Conservation (phyloP, 2,888 invertebrate species). For the Syritta pipiens region DNA sequence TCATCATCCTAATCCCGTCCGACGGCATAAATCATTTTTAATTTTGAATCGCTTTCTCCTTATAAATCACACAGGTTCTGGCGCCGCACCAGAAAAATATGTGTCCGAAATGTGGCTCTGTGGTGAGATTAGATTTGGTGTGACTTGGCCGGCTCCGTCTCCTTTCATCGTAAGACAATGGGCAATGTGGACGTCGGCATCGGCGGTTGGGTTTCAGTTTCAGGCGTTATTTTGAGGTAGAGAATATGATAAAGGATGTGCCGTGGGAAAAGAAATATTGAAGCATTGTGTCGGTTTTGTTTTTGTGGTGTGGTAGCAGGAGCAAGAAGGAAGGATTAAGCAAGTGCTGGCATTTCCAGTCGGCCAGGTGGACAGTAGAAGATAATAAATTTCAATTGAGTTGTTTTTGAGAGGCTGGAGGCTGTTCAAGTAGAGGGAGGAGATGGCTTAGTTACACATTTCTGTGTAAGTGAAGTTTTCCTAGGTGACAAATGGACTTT, state of each 20-base stretch:
- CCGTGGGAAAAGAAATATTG: constrained; percentile 1
- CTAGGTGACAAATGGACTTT: constrained; percentile 1
- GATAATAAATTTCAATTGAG: constrained; percentile 13
- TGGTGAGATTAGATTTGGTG: not conserved
- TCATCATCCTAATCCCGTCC: constrained; percentile 19
- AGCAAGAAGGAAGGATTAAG: not conserved
- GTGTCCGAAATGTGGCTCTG: constrained; percentile 1
- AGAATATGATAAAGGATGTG: not conserved
- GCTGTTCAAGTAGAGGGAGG: not conserved
- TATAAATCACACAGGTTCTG: constrained; percentile 7
- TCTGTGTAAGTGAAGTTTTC: not conserved
- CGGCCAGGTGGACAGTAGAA: constrained; percentile 4
- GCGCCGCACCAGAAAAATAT: not conserved
- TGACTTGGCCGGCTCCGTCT: not conserved
- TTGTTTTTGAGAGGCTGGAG: not conserved
- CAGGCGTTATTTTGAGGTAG: not conserved
- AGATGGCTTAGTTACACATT: not conserved
- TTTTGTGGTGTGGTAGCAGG: too few species aligned
- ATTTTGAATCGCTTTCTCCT: constrained; percentile 32
- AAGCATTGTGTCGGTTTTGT: not conserved
- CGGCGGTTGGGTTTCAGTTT: too few species aligned
- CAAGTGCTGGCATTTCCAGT: not conserved
- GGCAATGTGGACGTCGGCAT: not conserved
- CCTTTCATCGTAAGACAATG: not conserved
- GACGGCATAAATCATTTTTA: constrained; percentile 43